Evolutionary conservation across 2,113 vertebrate species (phyloP).

Genomic region (Beaufortia kweichowensis): DNA sequence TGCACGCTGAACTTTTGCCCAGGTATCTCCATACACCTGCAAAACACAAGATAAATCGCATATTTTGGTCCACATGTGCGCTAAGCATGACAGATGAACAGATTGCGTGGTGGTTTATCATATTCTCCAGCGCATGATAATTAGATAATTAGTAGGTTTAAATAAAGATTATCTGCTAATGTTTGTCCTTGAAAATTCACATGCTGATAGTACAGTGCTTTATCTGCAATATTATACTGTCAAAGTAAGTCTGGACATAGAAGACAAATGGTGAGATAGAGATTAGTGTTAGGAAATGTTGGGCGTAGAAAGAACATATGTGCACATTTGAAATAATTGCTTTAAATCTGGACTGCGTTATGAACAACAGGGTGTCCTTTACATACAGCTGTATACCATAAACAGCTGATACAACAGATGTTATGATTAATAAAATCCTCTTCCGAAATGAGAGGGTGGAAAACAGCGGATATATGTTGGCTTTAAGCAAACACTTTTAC

Average conservation of each 20-base stretch:
- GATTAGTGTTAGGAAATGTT: too few species aligned
- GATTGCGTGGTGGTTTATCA: not conserved
- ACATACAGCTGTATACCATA: too few species aligned
- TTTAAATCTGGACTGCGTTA: too few species aligned
- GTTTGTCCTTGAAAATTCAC: not conserved
- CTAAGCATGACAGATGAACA: not conserved
- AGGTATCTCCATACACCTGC: slow-evolving; percentile 85
- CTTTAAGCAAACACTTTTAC: too few species aligned
- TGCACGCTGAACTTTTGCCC: slow-evolving; percentile 88
- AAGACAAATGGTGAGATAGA: not conserved
- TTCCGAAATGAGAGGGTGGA: too few species aligned
- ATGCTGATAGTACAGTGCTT: not conserved
- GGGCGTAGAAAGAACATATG: not conserved
- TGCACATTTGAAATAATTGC: too few species aligned
- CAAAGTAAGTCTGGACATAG: not conserved
- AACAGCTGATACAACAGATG: too few species aligned
- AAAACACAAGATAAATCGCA: slow-evolving; percentile 37
- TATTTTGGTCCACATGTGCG: not conserved
- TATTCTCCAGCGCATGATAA: not conserved
- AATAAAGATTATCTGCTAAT: not conserved
- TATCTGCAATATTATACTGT: not conserved
- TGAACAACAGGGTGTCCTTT: too few species aligned
- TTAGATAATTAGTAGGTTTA: not conserved
- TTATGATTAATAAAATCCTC: too few species aligned
- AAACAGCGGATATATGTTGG: too few species aligned